These are phyloP conservation scores for Rotaria socialis DNA, from an alignment of 2,888 invertebrate species.

Conservation along the genomic window DNA sequence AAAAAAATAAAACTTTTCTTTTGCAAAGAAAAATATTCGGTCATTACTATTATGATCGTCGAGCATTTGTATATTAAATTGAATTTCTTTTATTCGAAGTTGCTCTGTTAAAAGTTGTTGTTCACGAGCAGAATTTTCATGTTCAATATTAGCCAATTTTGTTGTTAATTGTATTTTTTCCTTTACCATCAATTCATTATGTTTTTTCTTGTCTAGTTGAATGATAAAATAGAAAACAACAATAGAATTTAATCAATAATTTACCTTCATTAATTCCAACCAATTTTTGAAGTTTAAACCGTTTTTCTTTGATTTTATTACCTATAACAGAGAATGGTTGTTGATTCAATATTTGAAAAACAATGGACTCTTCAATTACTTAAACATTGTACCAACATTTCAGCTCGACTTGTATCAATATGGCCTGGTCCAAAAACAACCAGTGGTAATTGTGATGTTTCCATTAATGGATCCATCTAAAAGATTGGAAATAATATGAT, in stretches of 20 bases:
- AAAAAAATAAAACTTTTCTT: not conserved
- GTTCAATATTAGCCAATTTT: not conserved
- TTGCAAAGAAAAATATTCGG: too few relatives aligned
- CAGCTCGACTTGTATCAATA: not conserved
- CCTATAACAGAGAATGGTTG: not conserved
- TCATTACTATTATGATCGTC: conserved; percentile 24
- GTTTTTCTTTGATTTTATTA: conserved; percentile 9
- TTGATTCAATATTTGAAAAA: not conserved
- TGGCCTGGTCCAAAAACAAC: not conserved
- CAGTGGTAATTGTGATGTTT: not conserved
- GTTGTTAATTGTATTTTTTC: not conserved
- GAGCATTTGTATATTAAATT: conserved; percentile 10
- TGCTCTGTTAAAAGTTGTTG: not conserved
- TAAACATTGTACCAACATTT: conserved; percentile 14
- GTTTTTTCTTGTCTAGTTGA: not conserved
- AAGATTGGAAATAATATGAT: not conserved
- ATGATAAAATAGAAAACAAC: not conserved
- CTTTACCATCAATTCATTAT: not conserved
- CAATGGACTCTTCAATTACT: not conserved
- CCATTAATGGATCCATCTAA: not conserved
- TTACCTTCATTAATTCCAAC: not conserved
- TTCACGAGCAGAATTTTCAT: conserved; percentile 10
- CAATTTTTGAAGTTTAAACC: not conserved
- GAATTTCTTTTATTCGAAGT: conserved; percentile 1
- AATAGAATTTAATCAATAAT: not conserved